Base-by-base conservation (phyloP, 2,888 invertebrate genomes). In the Drosophila putrida region DNA sequence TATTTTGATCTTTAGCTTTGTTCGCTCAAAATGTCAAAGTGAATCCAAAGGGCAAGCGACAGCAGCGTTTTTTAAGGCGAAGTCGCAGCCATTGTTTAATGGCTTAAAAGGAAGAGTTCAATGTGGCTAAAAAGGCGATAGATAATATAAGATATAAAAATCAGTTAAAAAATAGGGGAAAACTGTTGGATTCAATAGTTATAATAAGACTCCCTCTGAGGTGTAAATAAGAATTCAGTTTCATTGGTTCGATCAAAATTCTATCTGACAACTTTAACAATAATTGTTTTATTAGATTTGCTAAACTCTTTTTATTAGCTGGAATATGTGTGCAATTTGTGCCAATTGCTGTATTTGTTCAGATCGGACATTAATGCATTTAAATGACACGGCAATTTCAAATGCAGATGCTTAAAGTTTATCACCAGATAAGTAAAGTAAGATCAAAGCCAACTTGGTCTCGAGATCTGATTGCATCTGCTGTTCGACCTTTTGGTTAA, bases 1-100 rank as follows among this genome's bases (percentile, higher is more conserved):
- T 33, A 55, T 68, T 71, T 65, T 87, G 82, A 81, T 82, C 77
- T 82, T 87, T 87, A 69, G 5, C 44, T 70, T 31, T 51, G 55
- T 49, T 28, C 28, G 57, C 41, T 38, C 44, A 43, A 83, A 83
- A 83, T 83, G 83, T 60, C 88, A 83, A 70, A 63, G 43, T 63
- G 33, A 67, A 60, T 71, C 64, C 70, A 83, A 85, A 88, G 80
- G 88, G 82, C 82, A 82, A 71, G 6, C 28, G 33, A 20, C 15
- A 15, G n/a, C 20, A 35, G 65, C 9, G 13, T 13, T 35, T 35
- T 47, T 15, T 8, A 15, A 55, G 9, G 27, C 61, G 20, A 53
- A 72, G 57, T 73, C 57, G 73, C 35, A n/a, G 36, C 4, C 39
- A 31, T 33, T 25, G 49, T 13, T 54, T 25, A 13, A 28, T n/a